These are phyloP conservation scores for Dasysyrphus albostriatus DNA, from an alignment of 2,888 invertebrate genomes.

Conservation along the genomic window DNA sequence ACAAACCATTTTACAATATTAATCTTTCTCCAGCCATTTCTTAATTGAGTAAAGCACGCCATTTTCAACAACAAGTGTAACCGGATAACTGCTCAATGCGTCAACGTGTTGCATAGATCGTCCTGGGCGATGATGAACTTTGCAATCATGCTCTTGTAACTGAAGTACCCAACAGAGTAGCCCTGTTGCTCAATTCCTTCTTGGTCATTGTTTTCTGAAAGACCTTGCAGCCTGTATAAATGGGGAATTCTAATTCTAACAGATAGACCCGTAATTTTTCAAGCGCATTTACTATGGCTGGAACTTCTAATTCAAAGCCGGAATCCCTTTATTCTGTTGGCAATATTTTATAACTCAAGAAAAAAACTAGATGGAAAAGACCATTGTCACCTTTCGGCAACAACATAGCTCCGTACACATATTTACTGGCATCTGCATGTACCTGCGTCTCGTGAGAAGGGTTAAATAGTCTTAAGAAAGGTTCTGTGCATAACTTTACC, in stretches of 20 bases:
- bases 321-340: conserved; percentile 59
- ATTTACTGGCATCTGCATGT: not conserved
- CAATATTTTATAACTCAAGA: too few species aligned
- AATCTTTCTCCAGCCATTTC: conserved; percentile 6
- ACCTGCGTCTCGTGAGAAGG: conserved; percentile 19
- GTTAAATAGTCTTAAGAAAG: conserved; percentile 6
- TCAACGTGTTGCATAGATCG: conserved; percentile 41
- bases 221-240: too few species aligned
- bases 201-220: too few species aligned
- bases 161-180: too few species aligned
- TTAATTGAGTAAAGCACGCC: not conserved
- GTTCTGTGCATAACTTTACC: too few species aligned
- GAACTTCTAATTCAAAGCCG: conserved; percentile 79
- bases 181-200: too few species aligned
- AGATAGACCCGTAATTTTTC: not conserved
- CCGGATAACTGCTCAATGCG: conserved; percentile 35
- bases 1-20: not conserved
- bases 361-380: too few species aligned
- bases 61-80: conserved; percentile 7
- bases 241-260: too few species aligned
- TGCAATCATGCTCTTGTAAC: too few species aligned
- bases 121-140: not conserved
- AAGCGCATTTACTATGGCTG: conserved; percentile 75
- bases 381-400: too few species aligned
- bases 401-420: too few species aligned